Evolutionary conservation across 1,140 invertebrate species (phyloP).

Genomic region (Palaemon carinicauda): DNA sequence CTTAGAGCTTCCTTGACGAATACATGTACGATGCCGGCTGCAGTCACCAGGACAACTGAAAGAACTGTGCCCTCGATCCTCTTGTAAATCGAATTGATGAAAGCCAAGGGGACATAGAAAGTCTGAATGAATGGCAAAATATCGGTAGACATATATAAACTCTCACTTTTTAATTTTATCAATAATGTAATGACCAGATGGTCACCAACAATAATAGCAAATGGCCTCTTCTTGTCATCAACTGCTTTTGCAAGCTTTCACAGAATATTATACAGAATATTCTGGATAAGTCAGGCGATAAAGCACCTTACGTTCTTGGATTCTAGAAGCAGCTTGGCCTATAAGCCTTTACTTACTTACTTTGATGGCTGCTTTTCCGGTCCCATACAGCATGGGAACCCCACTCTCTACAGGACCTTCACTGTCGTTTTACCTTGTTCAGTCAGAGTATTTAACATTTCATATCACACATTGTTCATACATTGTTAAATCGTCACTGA

Average conservation of each 20-base stretch:
- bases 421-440: too few relatives aligned
- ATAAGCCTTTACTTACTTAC: too few relatives aligned
- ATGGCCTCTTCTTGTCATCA: not conserved
- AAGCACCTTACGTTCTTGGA: not conserved
- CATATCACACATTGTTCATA: too few relatives aligned
- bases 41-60: too few relatives aligned
- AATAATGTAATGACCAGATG: not conserved
- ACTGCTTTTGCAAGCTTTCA: not conserved
- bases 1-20: too few relatives aligned
- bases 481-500: too few relatives aligned
- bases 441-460: too few relatives aligned
- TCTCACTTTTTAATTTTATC: not conserved
- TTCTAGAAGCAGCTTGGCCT: too few relatives aligned
- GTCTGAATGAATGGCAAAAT: not conserved
- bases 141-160: not conserved
- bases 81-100: not conserved
- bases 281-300: conserved; percentile 7
- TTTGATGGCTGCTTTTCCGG: too few relatives aligned
- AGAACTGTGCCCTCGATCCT: not conserved
- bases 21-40: too few relatives aligned
- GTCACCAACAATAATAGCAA: not conserved
- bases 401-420: too few relatives aligned
- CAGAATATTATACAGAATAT: not conserved
- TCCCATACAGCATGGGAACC: too few relatives aligned
- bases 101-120: not conserved